These are phyloP conservation scores for Scaptodrosophila lebanonensis DNA, from an alignment of 1,140 invertebrate genomes.

Conservation along the genomic window DNA sequence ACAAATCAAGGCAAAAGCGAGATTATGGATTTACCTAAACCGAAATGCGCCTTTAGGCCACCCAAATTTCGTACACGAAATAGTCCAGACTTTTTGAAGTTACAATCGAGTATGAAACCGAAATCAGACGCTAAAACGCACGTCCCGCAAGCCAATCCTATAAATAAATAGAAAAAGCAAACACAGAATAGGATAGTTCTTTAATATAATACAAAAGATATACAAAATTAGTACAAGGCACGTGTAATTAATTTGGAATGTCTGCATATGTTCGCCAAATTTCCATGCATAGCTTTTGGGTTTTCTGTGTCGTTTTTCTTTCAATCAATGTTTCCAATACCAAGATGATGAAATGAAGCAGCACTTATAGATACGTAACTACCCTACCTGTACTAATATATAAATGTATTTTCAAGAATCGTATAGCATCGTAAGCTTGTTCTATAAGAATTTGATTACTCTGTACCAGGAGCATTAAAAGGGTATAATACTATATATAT, in stretches of 20 bases:
- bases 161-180: conserved; percentile 76
- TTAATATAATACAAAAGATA: conserved; percentile 53
- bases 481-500: too few species aligned
- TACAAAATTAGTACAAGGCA: conserved; percentile 33
- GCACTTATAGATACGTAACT: too few species aligned
- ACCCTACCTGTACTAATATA: too few species aligned
- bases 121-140: conserved; percentile 92
- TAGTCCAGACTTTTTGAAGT: conserved; percentile 92
- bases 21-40: conserved; percentile 83
- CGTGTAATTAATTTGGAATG: too few species aligned
- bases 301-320: conserved; percentile 50
- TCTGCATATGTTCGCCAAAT: too few species aligned
- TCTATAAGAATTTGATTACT: too few species aligned
- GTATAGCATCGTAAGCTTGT: too few species aligned
- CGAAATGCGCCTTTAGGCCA: conserved; percentile 90
- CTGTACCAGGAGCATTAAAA: too few species aligned
- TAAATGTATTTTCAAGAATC: too few species aligned
- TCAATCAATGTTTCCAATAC: too few species aligned
- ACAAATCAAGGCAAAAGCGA: background rate
- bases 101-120: conserved; percentile 91
- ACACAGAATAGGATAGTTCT: conserved; percentile 67
- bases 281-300: too few species aligned
- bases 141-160: conserved; percentile 81
- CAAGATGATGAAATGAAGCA: too few species aligned
- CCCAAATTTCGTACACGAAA: conserved; percentile 92